These are phyloP conservation scores for Phalera bucephala DNA, from an alignment of 2,888 invertebrate genomes.

Conservation along the genomic window DNA sequence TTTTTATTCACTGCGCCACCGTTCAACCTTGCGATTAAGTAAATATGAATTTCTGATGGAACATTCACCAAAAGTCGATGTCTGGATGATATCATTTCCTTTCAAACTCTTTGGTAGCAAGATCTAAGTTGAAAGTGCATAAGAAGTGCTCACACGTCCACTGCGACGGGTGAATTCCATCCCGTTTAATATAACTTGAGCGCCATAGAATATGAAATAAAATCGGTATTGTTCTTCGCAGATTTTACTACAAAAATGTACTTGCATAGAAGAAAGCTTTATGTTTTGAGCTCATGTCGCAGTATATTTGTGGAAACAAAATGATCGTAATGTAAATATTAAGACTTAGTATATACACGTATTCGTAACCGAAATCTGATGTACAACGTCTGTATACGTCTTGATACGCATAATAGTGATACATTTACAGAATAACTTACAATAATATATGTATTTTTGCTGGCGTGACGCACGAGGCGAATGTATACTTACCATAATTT, in stretches of 20 bases:
- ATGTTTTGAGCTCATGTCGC: no score
- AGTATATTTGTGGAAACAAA: no score
- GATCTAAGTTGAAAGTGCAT: slow-evolving; percentile 12
- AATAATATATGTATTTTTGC: slow-evolving; percentile 41
- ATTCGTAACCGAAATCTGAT: slow-evolving; percentile 74
- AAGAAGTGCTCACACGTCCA: slow-evolving; percentile 16
- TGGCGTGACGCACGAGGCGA: slow-evolving; percentile 44
- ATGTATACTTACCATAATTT: slow-evolving; percentile 23
- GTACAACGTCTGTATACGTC: slow-evolving; percentile 82
- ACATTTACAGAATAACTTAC: slow-evolving; percentile 51
- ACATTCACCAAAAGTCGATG: slow-evolving; percentile 22
- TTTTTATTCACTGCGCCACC: slow-evolving; percentile 36
- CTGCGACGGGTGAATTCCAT: slow-evolving; percentile 26
- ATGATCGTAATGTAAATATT: slow-evolving; percentile 63
- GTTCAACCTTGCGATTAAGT: slow-evolving; percentile 22
- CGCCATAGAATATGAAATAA: neutral
- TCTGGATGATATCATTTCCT: slow-evolving; percentile 18
- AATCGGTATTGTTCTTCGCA: slow-evolving; percentile 2
- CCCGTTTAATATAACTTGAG: slow-evolving; percentile 7
- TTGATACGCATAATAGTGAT: slow-evolving; percentile 58
- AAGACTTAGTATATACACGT: slow-evolving; percentile 54
- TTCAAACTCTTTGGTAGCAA: slow-evolving; percentile 18
- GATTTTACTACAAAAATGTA: no score
- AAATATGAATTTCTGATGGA: slow-evolving; percentile 24
- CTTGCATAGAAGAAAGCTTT: no score